Conservation (phyloP, 2,113 vertebrate genomes). For the Pituophis catenifer region DNA sequence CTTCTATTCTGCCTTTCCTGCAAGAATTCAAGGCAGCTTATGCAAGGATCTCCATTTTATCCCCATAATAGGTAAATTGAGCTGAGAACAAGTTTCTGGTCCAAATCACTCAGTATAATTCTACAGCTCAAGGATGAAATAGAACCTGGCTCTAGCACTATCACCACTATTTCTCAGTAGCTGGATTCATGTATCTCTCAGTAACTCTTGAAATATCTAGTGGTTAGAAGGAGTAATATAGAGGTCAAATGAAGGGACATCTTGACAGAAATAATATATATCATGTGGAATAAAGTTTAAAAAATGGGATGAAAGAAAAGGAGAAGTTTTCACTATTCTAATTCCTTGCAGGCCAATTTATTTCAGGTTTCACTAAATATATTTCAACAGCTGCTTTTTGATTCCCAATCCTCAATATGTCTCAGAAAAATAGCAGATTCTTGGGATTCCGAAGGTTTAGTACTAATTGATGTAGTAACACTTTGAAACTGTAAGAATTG, state of each 20-base stretch:
- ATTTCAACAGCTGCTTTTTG: not conserved
- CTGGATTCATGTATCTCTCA: not conserved
- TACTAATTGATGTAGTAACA: not conserved
- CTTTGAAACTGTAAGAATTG: not conserved
- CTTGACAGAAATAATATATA: not conserved
- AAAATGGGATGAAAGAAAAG: not conserved
- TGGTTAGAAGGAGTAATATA: not conserved
- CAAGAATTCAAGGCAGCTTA: not conserved
- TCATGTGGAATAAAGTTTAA: not conserved
- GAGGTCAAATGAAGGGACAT: not conserved
- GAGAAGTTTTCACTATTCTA: not conserved
- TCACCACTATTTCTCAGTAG: not conserved
- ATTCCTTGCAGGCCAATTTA: not conserved
- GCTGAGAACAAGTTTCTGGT: not conserved
- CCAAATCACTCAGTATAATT: not conserved
- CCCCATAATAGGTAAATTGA: not conserved
- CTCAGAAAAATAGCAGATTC: not conserved
- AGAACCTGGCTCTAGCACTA: not conserved
- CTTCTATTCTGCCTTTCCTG: not conserved
- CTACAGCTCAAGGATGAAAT: not conserved
- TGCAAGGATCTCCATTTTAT: not conserved
- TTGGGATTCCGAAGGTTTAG: not conserved
- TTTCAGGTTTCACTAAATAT: not conserved
- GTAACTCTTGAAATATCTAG: not conserved
- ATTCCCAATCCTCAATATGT: not conserved